Evolutionary conservation across 1,140 invertebrate species (phyloP).

Genomic region (Drosophila melanica): DNA sequence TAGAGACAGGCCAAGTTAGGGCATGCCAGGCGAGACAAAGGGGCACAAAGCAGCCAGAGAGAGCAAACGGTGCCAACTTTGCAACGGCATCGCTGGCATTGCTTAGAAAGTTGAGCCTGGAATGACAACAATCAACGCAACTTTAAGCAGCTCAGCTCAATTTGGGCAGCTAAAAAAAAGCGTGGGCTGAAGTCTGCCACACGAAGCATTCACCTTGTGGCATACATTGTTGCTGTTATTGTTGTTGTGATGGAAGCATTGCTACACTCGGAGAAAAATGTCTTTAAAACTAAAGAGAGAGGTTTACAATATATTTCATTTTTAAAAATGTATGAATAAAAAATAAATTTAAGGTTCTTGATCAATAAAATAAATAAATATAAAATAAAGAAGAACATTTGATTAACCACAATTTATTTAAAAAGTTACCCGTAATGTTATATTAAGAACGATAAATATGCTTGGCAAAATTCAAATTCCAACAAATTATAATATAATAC

Average conservation of each 20-base stretch:
- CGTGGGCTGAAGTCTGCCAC: conserved; percentile 23
- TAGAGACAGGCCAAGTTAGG: conserved; percentile 46
- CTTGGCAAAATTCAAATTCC: no score
- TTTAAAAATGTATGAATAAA: no score
- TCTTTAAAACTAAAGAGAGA: neutral
- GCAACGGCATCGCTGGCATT: conserved; percentile 44
- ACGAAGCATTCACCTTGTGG: conserved; percentile 41
- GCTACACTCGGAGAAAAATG: conserved; percentile 9
- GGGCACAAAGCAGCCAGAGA: conserved; percentile 8
- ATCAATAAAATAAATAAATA: no score
- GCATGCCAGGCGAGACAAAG: conserved; percentile 20
- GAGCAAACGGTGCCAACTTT: conserved; percentile 28
- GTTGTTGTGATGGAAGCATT: conserved; percentile 17
- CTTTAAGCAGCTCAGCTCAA: conserved; percentile 35
- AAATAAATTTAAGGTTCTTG: no score
- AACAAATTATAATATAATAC: no score
- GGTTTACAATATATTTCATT: neutral
- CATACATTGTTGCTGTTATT: conserved; percentile 9
- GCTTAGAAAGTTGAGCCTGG: conserved; percentile 59
- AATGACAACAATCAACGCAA: conserved; percentile 8
- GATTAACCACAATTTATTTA: no score
- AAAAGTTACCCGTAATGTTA: no score
- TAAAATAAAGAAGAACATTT: no score
- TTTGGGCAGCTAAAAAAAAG: conserved; percentile 35
- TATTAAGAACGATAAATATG: no score